A percentile compares a stretch with the other conserved stretches of the same genome.
phyloP scores from a whole-genome alignment of 2,113 vertebrate genomes.

The Chaetodon auriga region DNA sequence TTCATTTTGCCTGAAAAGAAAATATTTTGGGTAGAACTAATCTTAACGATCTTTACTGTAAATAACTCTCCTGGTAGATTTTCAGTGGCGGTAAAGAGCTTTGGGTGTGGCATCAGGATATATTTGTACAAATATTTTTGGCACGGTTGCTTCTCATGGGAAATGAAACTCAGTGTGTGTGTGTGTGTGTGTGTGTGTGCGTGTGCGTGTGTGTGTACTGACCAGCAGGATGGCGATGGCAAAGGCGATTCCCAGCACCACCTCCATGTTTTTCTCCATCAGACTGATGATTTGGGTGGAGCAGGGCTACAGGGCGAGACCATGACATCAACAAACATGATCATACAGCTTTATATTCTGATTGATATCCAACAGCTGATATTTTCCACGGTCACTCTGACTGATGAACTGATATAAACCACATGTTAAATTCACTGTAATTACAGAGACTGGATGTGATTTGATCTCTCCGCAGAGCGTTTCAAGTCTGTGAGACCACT shows the following conservation, averaged over 20 bases:
- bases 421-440: too few relatives aligned
- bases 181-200: conserved; percentile 3
- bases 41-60: too few relatives aligned
- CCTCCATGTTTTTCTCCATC: conserved; percentile 55
- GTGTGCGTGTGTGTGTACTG: not conserved
- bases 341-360: not conserved
- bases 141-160: too few relatives aligned
- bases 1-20: too few relatives aligned
- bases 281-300: conserved; percentile 9
- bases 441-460: too few relatives aligned
- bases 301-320: conserved; percentile 67
- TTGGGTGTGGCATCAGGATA: not conserved
- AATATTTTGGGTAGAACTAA: too few relatives aligned
- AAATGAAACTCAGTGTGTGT: not conserved
- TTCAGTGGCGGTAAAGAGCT: too few relatives aligned
- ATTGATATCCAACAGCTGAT: not conserved
- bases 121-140: too few relatives aligned
- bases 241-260: conserved; percentile 79
- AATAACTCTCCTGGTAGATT: too few relatives aligned
- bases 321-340: not conserved
- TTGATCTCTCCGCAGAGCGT: too few relatives aligned
- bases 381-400: not conserved
- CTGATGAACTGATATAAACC: too few relatives aligned
- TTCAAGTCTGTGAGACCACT: too few relatives aligned
- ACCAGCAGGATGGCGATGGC: conserved; percentile 78